Base-by-base conservation (phyloP, 2,888 invertebrate genomes). In the Mythimna impura region DNA sequence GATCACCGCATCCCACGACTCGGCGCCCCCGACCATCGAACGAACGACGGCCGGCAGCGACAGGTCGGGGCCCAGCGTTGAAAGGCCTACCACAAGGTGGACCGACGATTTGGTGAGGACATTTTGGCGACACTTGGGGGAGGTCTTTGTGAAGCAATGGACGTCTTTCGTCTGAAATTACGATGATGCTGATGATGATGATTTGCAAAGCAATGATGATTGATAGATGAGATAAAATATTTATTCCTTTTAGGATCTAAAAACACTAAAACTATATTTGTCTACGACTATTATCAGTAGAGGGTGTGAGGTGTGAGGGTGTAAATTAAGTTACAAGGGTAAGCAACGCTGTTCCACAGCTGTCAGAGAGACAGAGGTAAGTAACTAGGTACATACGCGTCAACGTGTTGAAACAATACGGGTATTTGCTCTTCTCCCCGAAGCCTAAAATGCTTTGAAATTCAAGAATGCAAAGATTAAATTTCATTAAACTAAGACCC, bases 401-500 rank as follows among this genome's bases (percentile, higher is more conserved):
- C 69, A 74, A 63, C 30, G n/a, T 25, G 40, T 40, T 77, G 7
- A 65, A 50, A 65, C 54, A 17, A 61, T n/a, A 55, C 7, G 30
- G 55, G n/a, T n/a, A 50, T 61, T 34, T n/a, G 3, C 30, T 12
- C 3, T 14, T 54, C 25, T 9, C 58, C 3, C 17, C 62, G 22
- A 66, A 70, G 80, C 47, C 65, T 25, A 62, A 69, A 66, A 55
- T 1, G n/a, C 47, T 78, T 58, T 34, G 25, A 73, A 66, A 61
- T 63, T 73, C 40, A 68, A 70, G 66, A 68, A 66, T 52, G 73
- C 63, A 57, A 64, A 61, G 60, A 80, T 64, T 22, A 77, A 66
- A 69, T 52, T 78, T 62, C 47, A 65, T 67, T 71, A 4, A 61
- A 10, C 30, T 60, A 36, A 63, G 6, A 30, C 30, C 65, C 47